phyloP scores from a whole-genome alignment of 37 sponge, comb jelly and placozoan species.

The Hexactinellida sp. region DNA sequence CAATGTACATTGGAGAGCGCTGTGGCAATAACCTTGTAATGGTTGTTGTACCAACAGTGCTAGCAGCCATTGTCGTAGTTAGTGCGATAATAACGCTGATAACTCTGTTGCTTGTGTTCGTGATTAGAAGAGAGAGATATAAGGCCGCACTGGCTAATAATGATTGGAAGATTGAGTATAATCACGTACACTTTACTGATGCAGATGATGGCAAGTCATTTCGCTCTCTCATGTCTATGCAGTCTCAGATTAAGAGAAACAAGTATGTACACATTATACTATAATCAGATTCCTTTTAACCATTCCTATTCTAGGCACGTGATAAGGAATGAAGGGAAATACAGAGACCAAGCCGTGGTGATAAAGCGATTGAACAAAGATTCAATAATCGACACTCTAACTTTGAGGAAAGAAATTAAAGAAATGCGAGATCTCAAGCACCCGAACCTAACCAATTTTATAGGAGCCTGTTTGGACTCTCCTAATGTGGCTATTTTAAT shows the following conservation, averaged over 20 bases:
- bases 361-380: slow-evolving; percentile 36
- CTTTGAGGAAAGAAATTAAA: slow-evolving; percentile 29
- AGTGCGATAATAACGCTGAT: slow-evolving; percentile 2
- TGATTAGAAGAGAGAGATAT: slow-evolving; percentile 25
- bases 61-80: slow-evolving; percentile 10
- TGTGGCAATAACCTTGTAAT: slow-evolving; percentile 26
- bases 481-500: slow-evolving; percentile 43
- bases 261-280: slow-evolving; percentile 15
- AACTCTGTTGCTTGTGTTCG: neutral
- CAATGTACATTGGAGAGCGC: slow-evolving; percentile 24
- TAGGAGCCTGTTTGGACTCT: slow-evolving; percentile 37
- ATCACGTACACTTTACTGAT: slow-evolving; percentile 20
- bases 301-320: slow-evolving; percentile 27
- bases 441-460: slow-evolving; percentile 35
- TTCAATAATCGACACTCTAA: slow-evolving; percentile 19
- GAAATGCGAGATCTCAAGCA: slow-evolving; percentile 37
- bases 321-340: slow-evolving; percentile 40
- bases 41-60: slow-evolving; percentile 24
- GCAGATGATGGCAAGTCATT: slow-evolving; percentile 28
- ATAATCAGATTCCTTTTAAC: neutral
- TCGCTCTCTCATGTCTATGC: slow-evolving; percentile 36
- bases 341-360: slow-evolving; percentile 26
- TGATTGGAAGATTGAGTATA: slow-evolving; percentile 48
- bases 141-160: slow-evolving; percentile 45
- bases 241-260: slow-evolving; percentile 26